phyloP scores from a whole-genome alignment of 2,113 vertebrate species.

The Dissostichus mawsoni region DNA sequence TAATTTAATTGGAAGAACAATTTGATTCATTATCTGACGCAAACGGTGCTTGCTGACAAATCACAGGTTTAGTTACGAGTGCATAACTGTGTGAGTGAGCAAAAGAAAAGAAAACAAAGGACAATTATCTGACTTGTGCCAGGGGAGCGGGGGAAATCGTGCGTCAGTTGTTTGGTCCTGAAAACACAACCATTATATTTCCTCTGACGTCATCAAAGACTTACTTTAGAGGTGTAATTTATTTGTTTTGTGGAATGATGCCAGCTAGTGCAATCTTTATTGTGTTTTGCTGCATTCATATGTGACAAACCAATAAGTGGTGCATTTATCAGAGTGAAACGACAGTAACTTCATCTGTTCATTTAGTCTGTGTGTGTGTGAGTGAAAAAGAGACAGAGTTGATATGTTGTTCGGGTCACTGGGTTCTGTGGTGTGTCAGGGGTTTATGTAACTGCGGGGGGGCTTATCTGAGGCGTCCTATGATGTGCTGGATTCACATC shows the following conservation, averaged over 20 bases:
- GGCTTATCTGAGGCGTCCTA: conserved; percentile 50
- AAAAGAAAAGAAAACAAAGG: background rate
- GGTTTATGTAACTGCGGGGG: conserved; percentile 68
- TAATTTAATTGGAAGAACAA: conserved; percentile 9
- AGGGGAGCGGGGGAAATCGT: background rate
- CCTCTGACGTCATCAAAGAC: background rate
- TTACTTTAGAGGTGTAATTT: conserved; percentile 7
- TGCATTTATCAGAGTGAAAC: background rate
- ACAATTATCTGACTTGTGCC: background rate
- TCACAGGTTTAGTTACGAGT: background rate
- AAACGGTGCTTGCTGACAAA: conserved; percentile 4
- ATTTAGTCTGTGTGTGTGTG: background rate
- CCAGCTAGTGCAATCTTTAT: conserved; percentile 3
- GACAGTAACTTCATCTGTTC: background rate
- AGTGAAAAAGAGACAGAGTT: conserved; percentile 24
- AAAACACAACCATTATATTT: background rate
- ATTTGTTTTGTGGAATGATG: background rate
- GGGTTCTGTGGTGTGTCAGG: conserved; percentile 26
- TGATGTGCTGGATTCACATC: conserved; percentile 27
- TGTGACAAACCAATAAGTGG: background rate
- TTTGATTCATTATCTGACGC: background rate
- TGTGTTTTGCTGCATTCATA: conserved; percentile 2
- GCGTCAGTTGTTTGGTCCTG: background rate
- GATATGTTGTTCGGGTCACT: conserved; percentile 21
- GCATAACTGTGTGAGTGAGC: background rate